Base-by-base conservation (phyloP, 1,140 invertebrate species). In the Galendromus occidentalis region DNA sequence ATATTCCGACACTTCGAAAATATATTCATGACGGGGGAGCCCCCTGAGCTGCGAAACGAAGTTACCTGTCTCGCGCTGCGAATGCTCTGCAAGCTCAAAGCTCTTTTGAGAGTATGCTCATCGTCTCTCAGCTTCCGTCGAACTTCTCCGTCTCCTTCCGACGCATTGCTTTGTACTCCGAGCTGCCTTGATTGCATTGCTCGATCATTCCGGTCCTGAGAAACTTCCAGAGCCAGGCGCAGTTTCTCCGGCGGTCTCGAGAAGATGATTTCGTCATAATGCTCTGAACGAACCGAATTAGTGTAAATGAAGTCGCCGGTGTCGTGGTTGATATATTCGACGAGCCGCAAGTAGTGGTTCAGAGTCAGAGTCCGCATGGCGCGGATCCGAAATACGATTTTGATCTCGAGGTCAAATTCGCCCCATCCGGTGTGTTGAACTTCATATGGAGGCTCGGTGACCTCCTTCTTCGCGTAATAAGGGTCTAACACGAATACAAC, bases 271-370 rank as follows among this genome's bases (percentile, higher is more conserved):
- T 59, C 51, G 33, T 59, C 51, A 33, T 59, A 59, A 22, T 33
- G 25, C 22, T 59, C 51, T 9, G 51, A 59, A 6, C 33, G 51
- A 14, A 59, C 33, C 25, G 14, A 33, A 22, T 22, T 59, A 1
- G 51, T 59, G 22, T 59, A 59, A 25, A 59, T 59, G 51, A 33
- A 33, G 12, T 25, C 33, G 12, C 25, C 14, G 4, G 33, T 39
- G 22, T 59, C 51, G 14, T 25, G 51, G 14, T 33, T 33, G 51
- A 29, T 33, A 33, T 59, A 59, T 22, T 59, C 51, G 1, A 59
- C 51, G 25, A 59, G 33, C 33, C 51, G 51, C 51, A 59, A 33
- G 51, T 59, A 59, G 51, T 59, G 51, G 51, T 33, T 25, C 22
- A 59, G 20, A 9, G 51, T 59, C n/a, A 59, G 51, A 6, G 51